phyloP scores from a whole-genome alignment of 1,140 invertebrate species.

The Proales similis region DNA sequence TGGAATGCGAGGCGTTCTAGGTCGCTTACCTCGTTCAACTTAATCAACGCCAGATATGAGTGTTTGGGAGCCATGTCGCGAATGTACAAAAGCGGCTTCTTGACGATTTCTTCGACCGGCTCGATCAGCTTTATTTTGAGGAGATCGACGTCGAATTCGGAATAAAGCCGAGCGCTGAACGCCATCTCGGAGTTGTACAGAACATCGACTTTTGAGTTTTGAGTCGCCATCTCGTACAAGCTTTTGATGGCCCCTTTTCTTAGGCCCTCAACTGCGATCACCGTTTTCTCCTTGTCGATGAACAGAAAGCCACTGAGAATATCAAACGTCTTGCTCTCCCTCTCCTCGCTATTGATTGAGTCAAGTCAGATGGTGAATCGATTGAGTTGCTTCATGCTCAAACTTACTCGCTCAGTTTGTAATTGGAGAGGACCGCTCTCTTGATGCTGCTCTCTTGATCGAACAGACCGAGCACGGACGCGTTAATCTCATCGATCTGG shows the following conservation, averaged over 20 bases:
- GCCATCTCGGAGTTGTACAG: slow-evolving; percentile 49
- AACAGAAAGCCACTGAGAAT: slow-evolving; percentile 52
- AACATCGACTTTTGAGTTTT: slow-evolving; percentile 43
- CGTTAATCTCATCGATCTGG: too few species aligned
- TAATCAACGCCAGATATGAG: slow-evolving; percentile 49
- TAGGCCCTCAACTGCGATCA: slow-evolving; percentile 52
- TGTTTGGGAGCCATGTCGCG: slow-evolving; percentile 51
- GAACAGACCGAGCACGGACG: too few species aligned
- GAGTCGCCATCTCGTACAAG: slow-evolving; percentile 43
- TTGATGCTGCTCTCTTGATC: too few species aligned
- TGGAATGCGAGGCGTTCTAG: background rate
- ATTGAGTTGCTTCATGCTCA: background rate
- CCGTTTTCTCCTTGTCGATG: slow-evolving; percentile 46
- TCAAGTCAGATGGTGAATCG: background rate
- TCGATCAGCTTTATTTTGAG: slow-evolving; percentile 50
- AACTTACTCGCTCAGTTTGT: slow-evolving; percentile 50
- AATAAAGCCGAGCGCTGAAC: slow-evolving; percentile 49
- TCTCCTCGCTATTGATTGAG: slow-evolving; percentile 10
- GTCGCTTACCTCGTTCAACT: slow-evolving; percentile 46
- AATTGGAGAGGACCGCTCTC: slow-evolving; percentile 49
- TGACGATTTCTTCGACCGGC: slow-evolving; percentile 46
- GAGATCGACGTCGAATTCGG: slow-evolving; percentile 48
- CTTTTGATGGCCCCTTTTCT: slow-evolving; percentile 42
- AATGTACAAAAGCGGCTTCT: slow-evolving; percentile 50
- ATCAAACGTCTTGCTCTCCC: slow-evolving; percentile 43